These are phyloP conservation scores for Acleris laterana DNA, from an alignment of 2,888 invertebrate genomes.

Conservation along the genomic window DNA sequence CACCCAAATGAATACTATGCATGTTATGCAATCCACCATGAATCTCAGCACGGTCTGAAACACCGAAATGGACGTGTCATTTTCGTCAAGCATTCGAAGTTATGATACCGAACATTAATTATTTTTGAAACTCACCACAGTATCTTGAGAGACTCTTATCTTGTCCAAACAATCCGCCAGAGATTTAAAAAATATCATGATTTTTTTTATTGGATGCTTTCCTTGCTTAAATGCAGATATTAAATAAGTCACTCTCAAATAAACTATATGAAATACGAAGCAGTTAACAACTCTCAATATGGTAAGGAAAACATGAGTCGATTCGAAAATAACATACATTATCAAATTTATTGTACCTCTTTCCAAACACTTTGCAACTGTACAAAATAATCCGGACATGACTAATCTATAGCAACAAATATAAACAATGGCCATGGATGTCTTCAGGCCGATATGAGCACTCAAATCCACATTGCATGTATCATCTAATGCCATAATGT, in stretches of 20 bases:
- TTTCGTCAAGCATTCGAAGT: not conserved
- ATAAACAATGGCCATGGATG: not conserved
- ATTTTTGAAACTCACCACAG: not conserved
- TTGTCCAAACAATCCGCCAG: not conserved
- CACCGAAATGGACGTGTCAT: not conserved
- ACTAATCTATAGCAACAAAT: not conserved
- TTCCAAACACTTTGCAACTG: not conserved
- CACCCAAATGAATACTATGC: too few species aligned
- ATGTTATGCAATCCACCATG: too few species aligned
- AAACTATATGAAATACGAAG: too few species aligned
- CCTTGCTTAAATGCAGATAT: not conserved
- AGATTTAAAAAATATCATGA: not conserved
- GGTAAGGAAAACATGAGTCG: too few species aligned
- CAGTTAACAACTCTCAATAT: too few species aligned
- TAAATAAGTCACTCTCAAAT: not conserved
- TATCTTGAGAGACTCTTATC: not conserved
- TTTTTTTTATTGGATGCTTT: accelerated
- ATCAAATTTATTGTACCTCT: not conserved
- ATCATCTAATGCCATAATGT: not conserved
- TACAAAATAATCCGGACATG: not conserved
- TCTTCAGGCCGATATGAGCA: not conserved
- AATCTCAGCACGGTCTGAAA: not conserved
- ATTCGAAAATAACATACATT: too few species aligned
- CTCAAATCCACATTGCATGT: not conserved
- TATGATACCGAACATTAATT: not conserved